These are phyloP conservation scores for Hypena proboscidalis DNA, from an alignment of 2,888 invertebrate genomes.

Conservation along the genomic window DNA sequence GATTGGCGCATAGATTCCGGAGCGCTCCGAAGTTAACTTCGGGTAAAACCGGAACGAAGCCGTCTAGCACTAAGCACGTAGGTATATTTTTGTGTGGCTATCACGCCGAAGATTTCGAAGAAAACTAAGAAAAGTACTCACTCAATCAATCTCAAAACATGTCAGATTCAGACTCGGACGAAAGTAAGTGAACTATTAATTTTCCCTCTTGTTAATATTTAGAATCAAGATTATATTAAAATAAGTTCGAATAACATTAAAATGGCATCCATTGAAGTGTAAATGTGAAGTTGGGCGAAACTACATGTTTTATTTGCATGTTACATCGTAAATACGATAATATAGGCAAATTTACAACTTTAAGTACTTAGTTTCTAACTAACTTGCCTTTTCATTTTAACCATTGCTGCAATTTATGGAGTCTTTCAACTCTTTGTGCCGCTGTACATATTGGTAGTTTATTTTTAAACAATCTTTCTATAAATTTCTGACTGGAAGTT, in stretches of 20 bases:
- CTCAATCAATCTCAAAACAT: constrained; percentile 84
- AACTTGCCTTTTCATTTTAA: constrained; percentile 70
- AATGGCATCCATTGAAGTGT: constrained; percentile 84
- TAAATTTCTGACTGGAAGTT: neutral
- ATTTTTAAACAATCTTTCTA: constrained; percentile 57
- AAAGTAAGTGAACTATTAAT: constrained; percentile 88
- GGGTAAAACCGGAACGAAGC: constrained; percentile 68
- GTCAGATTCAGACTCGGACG: constrained; percentile 83
- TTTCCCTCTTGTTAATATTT: constrained; percentile 4
- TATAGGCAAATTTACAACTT: constrained; percentile 71
- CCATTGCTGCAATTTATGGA: constrained; percentile 60
- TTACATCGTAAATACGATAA: constrained; percentile 81
- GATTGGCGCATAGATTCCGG: constrained; percentile 51
- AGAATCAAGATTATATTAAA: constrained; percentile 14
- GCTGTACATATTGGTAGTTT: constrained; percentile 65
- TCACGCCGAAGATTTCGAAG: constrained; percentile 38
- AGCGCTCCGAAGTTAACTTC: constrained; percentile 57
- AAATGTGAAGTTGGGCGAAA: constrained; percentile 57
- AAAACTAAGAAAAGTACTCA: constrained; percentile 52
- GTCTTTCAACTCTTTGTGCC: constrained; percentile 44
- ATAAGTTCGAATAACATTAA: constrained; percentile 44
- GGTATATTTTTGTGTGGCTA: constrained; percentile 79
- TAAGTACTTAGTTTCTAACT: constrained; percentile 77
- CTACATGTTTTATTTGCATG: constrained; percentile 59
- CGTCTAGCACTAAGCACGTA: constrained; percentile 77